These are phyloP conservation scores for Anastatus disparis DNA, from an alignment of 1,140 invertebrate genomes.

Conservation along the genomic window DNA sequence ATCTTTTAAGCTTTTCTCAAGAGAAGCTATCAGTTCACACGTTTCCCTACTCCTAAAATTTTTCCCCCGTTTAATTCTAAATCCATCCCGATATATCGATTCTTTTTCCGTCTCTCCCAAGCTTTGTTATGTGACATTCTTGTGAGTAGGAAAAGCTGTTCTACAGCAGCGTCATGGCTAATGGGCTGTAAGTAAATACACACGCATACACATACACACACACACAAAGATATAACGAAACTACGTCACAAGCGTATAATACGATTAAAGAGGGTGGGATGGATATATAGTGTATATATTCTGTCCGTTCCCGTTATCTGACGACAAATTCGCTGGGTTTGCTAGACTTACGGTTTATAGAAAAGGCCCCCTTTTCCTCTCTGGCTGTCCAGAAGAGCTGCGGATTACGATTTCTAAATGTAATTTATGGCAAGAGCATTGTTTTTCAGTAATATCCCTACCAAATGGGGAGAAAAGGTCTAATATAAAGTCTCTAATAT, in stretches of 20 bases:
- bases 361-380: too few relatives aligned
- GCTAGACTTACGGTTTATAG: too few relatives aligned
- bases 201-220: background rate
- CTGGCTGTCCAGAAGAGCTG: too few relatives aligned
- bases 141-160: background rate
- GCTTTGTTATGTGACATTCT: too few relatives aligned
- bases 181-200: slow-evolving; percentile 22
- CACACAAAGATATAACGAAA: too few relatives aligned
- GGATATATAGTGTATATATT: background rate
- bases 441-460: too few relatives aligned
- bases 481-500: too few relatives aligned
- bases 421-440: too few relatives aligned
- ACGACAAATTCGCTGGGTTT: too few relatives aligned
- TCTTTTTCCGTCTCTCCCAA: background rate
- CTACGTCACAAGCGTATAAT: background rate
- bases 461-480: too few relatives aligned
- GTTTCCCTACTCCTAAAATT: background rate
- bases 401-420: too few relatives aligned
- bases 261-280: slow-evolving; percentile 1
- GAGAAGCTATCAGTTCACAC: slow-evolving; percentile 1
- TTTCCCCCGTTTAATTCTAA: background rate
- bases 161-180: background rate
- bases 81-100: slow-evolving; percentile 22
- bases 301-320: background rate
- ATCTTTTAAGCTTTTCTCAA: background rate